A percentile compares a stretch with the other conserved stretches of the same genome.
These are phyloP conservation scores for Gallinago nigripennis DNA, from an alignment of 2,797 vertebrate genomes.

Conservation along the genomic window DNA sequence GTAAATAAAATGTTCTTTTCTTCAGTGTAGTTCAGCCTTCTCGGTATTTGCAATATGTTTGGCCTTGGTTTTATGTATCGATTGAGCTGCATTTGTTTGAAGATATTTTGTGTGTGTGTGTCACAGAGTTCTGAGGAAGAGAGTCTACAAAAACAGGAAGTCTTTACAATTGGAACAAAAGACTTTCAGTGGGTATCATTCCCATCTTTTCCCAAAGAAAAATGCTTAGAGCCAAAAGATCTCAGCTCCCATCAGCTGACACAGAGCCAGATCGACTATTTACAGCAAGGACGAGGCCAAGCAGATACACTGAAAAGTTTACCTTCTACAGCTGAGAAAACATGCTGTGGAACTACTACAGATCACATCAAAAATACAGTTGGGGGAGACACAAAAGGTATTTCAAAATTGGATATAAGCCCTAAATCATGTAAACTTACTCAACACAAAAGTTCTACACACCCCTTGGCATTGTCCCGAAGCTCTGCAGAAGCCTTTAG, in stretches of 20 bases:
- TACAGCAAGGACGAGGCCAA: not conserved
- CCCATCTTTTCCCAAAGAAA: constrained; percentile 41
- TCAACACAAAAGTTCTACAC: not conserved
- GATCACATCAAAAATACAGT: not conserved
- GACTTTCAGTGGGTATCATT: constrained; percentile 73
- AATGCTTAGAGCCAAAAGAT: not conserved
- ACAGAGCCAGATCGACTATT: not conserved
- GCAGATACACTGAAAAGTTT: not conserved
- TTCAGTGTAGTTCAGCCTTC: not conserved
- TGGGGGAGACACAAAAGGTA: not conserved
- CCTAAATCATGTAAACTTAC: rapidly evolving
- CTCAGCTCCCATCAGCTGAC: not conserved
- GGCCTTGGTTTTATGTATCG: not conserved
- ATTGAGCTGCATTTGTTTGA: not conserved
- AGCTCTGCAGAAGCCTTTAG: not conserved
- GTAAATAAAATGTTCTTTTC: not conserved
- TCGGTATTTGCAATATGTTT: not conserved
- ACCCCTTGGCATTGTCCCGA: rapidly evolving
- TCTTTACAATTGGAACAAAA: constrained; percentile 55
- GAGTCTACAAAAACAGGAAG: not conserved
- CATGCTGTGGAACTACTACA: not conserved
- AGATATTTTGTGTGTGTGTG: not conserved
- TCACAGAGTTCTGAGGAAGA: not conserved
- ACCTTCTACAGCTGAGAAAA: not conserved
- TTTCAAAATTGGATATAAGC: not conserved